Evolutionary conservation across 2,888 invertebrate species (phyloP), one percentile per base, ranked within the genome.

Genomic region (Spialia ferax): DNA sequence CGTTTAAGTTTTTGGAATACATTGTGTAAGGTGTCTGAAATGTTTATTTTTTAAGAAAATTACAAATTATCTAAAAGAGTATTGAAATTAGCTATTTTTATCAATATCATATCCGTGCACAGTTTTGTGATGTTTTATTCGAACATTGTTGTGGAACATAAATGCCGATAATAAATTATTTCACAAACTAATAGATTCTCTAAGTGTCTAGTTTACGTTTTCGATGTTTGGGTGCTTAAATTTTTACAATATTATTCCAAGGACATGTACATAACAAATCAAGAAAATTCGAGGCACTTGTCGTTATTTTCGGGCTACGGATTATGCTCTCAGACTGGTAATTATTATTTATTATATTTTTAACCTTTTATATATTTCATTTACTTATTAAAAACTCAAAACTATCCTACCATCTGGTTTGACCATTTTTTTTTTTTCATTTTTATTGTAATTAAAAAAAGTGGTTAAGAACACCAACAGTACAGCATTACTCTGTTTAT

Each of bases 201-300:
- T 48, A 35, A 18, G 61, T 56, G 54, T 55, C 20, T n/a, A 32
- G 42, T 72, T 70, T 78, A 18, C 78, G 78, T 83, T 84, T 83
- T 81, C 80, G 81, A 87, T 88, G 85, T 82, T 83, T 83, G 85
- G 80, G 85, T 85, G 82, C 82, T 78, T 82, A 77, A 77, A 80
- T 85, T 86, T 83, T 78, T 81, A 84, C 78, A 78, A 83, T 77
- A 85, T 78, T 84, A 85, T 84, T 79, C 87, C 88, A 91, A 92
- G 93, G 93, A 93, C 92, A 93, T 93, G 93, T 91, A 83, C 91
- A 89, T 89, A 87, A 78, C 86, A 92, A 92, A 88, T 86, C 84
- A 84, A 86, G 85, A 84, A 78, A 83, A 81, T 83, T 87, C 82
- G 84, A 82, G 83, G 85, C 82, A 84, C 87, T 92, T 89, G 86